These are phyloP conservation scores for Amphipyra berbera DNA, from an alignment of 2,888 invertebrate species.

Conservation along the genomic window DNA sequence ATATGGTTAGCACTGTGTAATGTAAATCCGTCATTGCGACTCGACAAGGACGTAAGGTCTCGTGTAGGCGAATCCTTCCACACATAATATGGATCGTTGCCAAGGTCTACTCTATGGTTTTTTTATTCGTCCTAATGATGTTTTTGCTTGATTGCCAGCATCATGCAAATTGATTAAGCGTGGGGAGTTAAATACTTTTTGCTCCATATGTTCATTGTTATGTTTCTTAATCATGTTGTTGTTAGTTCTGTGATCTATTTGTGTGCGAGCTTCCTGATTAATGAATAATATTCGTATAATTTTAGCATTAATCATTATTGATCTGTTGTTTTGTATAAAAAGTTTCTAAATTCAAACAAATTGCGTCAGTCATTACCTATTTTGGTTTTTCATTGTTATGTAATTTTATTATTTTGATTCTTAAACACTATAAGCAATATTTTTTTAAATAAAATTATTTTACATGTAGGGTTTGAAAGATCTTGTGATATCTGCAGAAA, in stretches of 20 bases:
- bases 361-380: too few species aligned
- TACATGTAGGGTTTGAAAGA: too few species aligned
- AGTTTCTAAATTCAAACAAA: conserved; percentile 5
- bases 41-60: conserved; percentile 66
- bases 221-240: conserved; percentile 50
- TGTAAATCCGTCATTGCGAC: conserved; percentile 26
- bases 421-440: too few species aligned
- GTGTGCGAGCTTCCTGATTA: conserved; percentile 36
- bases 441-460: too few species aligned
- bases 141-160: conserved; percentile 53
- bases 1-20: conserved; percentile 14
- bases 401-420: too few species aligned
- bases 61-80: conserved; percentile 71
- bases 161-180: conserved; percentile 64
- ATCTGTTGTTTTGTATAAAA: conserved; percentile 19
- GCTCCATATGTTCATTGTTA: conserved; percentile 43
- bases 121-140: conserved; percentile 57
- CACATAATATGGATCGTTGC: conserved; percentile 65
- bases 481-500: too few species aligned
- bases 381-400: too few species aligned
- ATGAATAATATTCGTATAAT: conserved; percentile 30
- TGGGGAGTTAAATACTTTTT: conserved; percentile 58
- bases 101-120: conserved; percentile 70
- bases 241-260: conserved; percentile 46
- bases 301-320: conserved; percentile 24